These are phyloP conservation scores for Drosophila robusta DNA, from an alignment of 2,888 invertebrate genomes.

Conservation along the genomic window DNA sequence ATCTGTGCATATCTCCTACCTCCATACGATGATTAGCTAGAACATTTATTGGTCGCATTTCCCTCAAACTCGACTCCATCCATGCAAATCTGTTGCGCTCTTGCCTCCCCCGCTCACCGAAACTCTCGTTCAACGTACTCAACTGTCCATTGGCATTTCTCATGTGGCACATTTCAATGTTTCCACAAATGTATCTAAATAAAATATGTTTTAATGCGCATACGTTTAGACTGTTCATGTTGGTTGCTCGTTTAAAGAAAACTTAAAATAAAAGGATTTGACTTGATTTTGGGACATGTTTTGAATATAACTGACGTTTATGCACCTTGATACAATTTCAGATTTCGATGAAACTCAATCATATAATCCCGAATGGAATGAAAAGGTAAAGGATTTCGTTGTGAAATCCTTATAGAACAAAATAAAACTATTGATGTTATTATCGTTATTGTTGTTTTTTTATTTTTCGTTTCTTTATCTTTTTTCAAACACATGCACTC, in stretches of 20 bases:
- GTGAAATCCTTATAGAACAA: constrained; percentile 52
- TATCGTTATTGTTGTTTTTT: constrained; percentile 44
- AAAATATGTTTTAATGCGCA: constrained; percentile 13
- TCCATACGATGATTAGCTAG: constrained; percentile 11
- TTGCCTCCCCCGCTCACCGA: neutral
- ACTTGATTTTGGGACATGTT: constrained; percentile 16
- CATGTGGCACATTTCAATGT: constrained; percentile 35
- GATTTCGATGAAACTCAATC: constrained; percentile 85
- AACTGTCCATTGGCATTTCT: constrained; percentile 22
- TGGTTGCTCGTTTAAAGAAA: constrained; percentile 47
- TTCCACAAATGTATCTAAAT: constrained; percentile 18
- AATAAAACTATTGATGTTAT: constrained; percentile 30
- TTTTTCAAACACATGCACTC: constrained; percentile 58
- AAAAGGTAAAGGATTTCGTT: constrained; percentile 83
- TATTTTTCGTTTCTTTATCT: constrained; percentile 23
- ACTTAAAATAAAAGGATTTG: neutral
- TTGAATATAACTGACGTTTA: constrained; percentile 42
- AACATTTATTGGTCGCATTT: constrained; percentile 7
- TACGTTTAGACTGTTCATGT: constrained; percentile 43
- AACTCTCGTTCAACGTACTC: constrained; percentile 9
- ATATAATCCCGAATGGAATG: constrained; percentile 85
- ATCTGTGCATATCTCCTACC: neutral
- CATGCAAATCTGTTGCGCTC: constrained; percentile 1
- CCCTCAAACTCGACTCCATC: constrained; percentile 20
- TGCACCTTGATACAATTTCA: constrained; percentile 81